Base-by-base conservation (phyloP, 2,113 vertebrate genomes). In the Dromaius novaehollandiae region DNA sequence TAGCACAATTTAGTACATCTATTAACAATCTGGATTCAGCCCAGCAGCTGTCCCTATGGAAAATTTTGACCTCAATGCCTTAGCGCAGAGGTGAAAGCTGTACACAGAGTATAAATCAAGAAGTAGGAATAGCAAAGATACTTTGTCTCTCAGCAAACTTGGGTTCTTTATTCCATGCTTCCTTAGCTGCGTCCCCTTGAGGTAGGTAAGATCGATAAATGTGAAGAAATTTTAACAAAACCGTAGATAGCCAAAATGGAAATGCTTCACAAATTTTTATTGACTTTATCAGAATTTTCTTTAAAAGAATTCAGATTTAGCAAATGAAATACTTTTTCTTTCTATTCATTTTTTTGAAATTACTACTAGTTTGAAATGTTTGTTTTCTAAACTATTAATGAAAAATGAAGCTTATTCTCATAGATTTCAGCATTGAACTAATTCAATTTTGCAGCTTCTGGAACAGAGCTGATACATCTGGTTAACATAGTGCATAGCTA, bases 401-500 rank as follows among this genome's bases (percentile, higher is more conserved):
- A 15, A 82, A 48, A 73, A 19, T 7, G 14, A 18, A 36, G 19
- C 44, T 60, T 36, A 20, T 34, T 79, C 88, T 9, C 80, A 58
- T 28, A 42, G 18, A 21, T 80, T 69, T 89, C 58, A 73, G 66
- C 79, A 65, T 66, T 4, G 84, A 91, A 3, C 17, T 9, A 17
- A 6, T 20, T 28, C 18, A 0, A 8, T 34, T 74, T 19, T 56
- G 53, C 69, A 74, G 74, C 28, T 48, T 26, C 40, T 15, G 81
- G 68, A 87, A 77, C 69, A 32, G 84, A 66, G 82, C 73, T 26
- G 69, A 14, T 11, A 2, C 36, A 1, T 2, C 55, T n/a, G 70
- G 4, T 0, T 0, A 2, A 32, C 21, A 15, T 1, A 17, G 30
- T 4, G 3, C 24, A 53, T 15, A 38, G 40, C 44, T 1, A 5